A percentile compares a stretch with the other conserved stretches of the same genome.
These are phyloP conservation scores for Horisme vitalbata DNA, from an alignment of 2,888 invertebrate species.

Conservation along the genomic window DNA sequence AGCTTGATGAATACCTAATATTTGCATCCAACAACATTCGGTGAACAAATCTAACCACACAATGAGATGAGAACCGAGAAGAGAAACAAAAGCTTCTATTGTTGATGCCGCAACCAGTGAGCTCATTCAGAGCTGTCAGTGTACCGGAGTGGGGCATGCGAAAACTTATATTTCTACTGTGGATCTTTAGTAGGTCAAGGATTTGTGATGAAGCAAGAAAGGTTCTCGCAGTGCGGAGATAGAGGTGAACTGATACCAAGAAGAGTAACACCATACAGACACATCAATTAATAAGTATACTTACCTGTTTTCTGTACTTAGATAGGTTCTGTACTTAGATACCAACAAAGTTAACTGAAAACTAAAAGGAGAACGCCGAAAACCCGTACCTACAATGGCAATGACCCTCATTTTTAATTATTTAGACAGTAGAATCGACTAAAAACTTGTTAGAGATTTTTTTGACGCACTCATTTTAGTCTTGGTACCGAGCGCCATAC, in stretches of 20 bases:
- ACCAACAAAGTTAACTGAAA: too few species aligned
- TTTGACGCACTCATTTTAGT: too few species aligned
- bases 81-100: constrained; percentile 23
- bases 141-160: constrained; percentile 2
- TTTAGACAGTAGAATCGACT: too few species aligned
- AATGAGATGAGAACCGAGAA: constrained; percentile 23
- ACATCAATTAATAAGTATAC: too few species aligned
- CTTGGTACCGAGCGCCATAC: too few species aligned
- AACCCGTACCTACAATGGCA: too few species aligned
- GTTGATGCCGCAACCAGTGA: constrained; percentile 19
- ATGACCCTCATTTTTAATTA: too few species aligned
- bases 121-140: constrained; percentile 26
- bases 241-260: background rate
- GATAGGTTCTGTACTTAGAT: too few species aligned
- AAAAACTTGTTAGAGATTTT: too few species aligned
- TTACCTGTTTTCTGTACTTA: too few species aligned
- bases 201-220: constrained; percentile 6
- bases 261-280: too few species aligned
- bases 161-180: constrained; percentile 19
- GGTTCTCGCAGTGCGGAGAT: constrained; percentile 1
- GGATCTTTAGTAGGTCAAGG: constrained; percentile 32
- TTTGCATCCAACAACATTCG: constrained; percentile 4
- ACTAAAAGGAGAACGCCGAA: too few species aligned
- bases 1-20: background rate
- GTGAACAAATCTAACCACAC: constrained; percentile 9